phyloP scores from a whole-genome alignment of 2,888 invertebrate genomes.

The Cartodere bifasciata region DNA sequence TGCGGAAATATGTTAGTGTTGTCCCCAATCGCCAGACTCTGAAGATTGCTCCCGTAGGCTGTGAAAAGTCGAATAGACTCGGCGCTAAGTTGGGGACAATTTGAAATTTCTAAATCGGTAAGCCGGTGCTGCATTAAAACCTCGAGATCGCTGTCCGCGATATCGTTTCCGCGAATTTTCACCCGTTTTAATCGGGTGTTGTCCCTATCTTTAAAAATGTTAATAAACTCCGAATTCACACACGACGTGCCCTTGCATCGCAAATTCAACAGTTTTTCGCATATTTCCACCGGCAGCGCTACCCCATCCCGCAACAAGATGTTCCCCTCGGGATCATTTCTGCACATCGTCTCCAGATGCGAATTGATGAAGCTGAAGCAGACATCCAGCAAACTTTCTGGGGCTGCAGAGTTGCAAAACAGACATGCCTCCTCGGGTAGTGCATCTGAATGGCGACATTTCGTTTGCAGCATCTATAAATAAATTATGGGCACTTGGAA shows the following conservation, averaged over 20 bases:
- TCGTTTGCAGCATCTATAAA: constrained; percentile 28
- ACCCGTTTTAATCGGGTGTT: constrained; percentile 57
- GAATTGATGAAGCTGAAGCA: constrained; percentile 50
- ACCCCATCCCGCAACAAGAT: constrained; percentile 47
- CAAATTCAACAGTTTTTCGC: constrained; percentile 51
- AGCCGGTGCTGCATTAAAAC: constrained; percentile 62
- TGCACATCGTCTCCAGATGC: constrained; percentile 49
- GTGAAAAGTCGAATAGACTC: constrained; percentile 54
- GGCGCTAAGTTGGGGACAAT: constrained; percentile 56
- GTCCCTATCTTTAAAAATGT: constrained; percentile 54
- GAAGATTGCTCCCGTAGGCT: constrained; percentile 52
- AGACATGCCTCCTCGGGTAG: constrained; percentile 32
- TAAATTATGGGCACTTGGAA: too few relatives aligned
- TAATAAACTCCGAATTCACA: constrained; percentile 54
- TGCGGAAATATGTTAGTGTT: constrained; percentile 26
- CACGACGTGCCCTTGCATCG: constrained; percentile 36
- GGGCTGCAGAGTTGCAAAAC: constrained; percentile 33
- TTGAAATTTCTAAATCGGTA: constrained; percentile 58
- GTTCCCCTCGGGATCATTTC: constrained; percentile 34
- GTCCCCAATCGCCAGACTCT: constrained; percentile 58
- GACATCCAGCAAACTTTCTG: constrained; percentile 49
- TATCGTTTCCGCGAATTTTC: constrained; percentile 54
- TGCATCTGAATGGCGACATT: constrained; percentile 31
- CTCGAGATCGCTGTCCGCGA: constrained; percentile 59
- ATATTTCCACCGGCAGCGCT: constrained; percentile 56